Evolutionary conservation across 2,888 invertebrate species (phyloP).

Genomic region (Epinotia bilunana): DNA sequence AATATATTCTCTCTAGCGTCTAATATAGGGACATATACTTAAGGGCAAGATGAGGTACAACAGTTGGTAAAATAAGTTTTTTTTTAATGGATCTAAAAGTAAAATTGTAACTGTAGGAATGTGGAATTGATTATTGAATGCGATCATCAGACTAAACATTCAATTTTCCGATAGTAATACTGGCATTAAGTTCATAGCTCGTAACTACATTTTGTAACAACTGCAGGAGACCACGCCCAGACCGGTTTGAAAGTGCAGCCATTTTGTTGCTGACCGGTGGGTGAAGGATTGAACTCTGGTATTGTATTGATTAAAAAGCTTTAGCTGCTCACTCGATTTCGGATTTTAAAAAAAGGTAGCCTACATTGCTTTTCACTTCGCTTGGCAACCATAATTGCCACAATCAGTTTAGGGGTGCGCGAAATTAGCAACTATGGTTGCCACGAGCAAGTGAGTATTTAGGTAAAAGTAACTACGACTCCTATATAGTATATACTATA

Average conservation of each 20-base stretch:
- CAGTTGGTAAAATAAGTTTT: neutral
- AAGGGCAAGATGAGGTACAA: neutral
- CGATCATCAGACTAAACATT: neutral
- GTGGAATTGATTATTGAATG: neutral
- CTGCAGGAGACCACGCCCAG: conserved; percentile 11
- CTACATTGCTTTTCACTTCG: too few species aligned
- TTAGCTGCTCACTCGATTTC: too few species aligned
- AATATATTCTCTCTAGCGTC: neutral
- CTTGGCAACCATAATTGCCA: too few species aligned
- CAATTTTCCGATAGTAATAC: neutral
- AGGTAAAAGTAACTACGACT: neutral
- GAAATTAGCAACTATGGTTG: too few species aligned
- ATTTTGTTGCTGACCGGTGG: neutral
- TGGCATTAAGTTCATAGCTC: neutral
- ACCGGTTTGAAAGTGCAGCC: conserved; percentile 4
- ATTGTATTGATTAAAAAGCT: neutral
- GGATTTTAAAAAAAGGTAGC: too few species aligned
- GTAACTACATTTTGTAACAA: neutral
- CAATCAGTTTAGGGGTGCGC: too few species aligned
- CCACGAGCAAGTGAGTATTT: neutral
- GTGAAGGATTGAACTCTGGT: neutral
- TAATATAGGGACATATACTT: neutral
- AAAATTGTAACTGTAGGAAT: neutral
- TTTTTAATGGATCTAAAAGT: neutral
- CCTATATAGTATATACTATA: neutral